A percentile compares a stretch with the other conserved stretches of the same genome.
These are phyloP conservation scores for Clytia hemisphaerica DNA, from an alignment of 30 jellyfish, hydroid and myxozoan species.

Conservation along the genomic window DNA sequence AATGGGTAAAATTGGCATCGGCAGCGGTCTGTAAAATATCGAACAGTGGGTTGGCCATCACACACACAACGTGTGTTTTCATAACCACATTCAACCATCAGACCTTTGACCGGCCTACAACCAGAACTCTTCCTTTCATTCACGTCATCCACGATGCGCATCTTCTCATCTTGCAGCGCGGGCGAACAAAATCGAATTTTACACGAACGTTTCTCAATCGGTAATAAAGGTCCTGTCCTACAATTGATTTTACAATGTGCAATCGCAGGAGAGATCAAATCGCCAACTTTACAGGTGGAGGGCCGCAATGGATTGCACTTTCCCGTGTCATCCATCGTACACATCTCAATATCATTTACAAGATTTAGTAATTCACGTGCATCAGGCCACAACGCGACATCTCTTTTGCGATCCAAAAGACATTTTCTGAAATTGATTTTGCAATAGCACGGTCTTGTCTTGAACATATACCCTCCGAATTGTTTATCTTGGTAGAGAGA, in stretches of 20 bases:
- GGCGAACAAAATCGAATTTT: conserved; percentile 44
- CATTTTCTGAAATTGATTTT: conserved; percentile 37
- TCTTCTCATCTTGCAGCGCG: not conserved
- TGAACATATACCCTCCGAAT: conserved; percentile 31
- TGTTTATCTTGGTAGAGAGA: not conserved
- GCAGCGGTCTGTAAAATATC: conserved; percentile 44
- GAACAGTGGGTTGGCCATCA: conserved; percentile 51
- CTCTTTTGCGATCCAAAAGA: not conserved
- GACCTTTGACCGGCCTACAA: conserved; percentile 32
- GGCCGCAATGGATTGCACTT: conserved; percentile 41
- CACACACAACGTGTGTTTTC: conserved; percentile 47
- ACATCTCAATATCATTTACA: not conserved
- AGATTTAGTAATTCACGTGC: conserved; percentile 12
- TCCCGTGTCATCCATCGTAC: conserved; percentile 33
- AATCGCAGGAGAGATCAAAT: conserved; percentile 26
- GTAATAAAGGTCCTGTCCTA: conserved; percentile 55
- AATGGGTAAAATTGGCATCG: conserved; percentile 68
- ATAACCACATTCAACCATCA: conserved; percentile 41
- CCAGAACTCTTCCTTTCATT: conserved; percentile 26
- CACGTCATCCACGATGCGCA: conserved; percentile 35
- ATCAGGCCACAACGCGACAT: not conserved
- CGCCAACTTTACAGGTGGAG: conserved; percentile 45
- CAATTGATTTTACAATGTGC: conserved; percentile 60
- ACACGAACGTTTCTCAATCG: conserved; percentile 51
- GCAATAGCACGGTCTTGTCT: conserved; percentile 56